Evolutionary conservation across 1,140 invertebrate genomes (phyloP).

Genomic region (Micrasema minimum): DNA sequence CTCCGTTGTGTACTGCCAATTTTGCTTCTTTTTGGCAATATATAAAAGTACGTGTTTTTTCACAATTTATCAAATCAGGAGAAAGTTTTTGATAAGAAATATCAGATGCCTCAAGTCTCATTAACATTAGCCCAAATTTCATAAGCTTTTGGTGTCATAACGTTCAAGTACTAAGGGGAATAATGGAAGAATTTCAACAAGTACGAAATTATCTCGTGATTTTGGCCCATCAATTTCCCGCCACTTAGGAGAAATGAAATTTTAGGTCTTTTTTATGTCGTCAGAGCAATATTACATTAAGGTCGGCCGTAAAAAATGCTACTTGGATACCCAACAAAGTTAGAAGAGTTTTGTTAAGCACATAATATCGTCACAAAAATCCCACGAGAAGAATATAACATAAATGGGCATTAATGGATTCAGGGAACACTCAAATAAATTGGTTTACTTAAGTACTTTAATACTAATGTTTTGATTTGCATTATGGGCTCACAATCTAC

Average conservation of each 20-base stretch:
- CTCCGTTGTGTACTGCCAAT: too few relatives aligned
- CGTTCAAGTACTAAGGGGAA: background rate
- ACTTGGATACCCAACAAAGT: conserved; percentile 1
- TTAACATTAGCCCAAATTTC: conserved; percentile 13
- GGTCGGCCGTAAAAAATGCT: conserved; percentile 24
- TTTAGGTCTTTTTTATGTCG: conserved; percentile 35
- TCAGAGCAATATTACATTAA: conserved; percentile 32
- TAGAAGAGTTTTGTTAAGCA: conserved; percentile 12
- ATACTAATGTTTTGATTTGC: conserved; percentile 19
- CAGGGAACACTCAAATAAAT: conserved; percentile 23
- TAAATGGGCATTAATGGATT: conserved; percentile 26
- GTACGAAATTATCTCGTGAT: conserved; percentile 26
- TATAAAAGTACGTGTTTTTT: too few relatives aligned
- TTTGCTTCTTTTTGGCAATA: too few relatives aligned
- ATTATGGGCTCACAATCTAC: conserved; percentile 19
- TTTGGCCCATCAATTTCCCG: conserved; percentile 28
- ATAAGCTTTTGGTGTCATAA: conserved; percentile 7
- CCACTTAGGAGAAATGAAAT: conserved; percentile 30
- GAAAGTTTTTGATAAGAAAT: too few relatives aligned
- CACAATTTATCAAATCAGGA: too few relatives aligned
- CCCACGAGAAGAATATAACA: background rate
- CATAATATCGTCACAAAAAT: conserved; percentile 23
- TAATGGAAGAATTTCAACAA: conserved; percentile 20
- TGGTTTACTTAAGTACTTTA: conserved; percentile 26
- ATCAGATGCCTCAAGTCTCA: too few relatives aligned